Evolutionary conservation across 2,113 vertebrate species (phyloP).

Genomic region (Heterotilapia buettikoferi): DNA sequence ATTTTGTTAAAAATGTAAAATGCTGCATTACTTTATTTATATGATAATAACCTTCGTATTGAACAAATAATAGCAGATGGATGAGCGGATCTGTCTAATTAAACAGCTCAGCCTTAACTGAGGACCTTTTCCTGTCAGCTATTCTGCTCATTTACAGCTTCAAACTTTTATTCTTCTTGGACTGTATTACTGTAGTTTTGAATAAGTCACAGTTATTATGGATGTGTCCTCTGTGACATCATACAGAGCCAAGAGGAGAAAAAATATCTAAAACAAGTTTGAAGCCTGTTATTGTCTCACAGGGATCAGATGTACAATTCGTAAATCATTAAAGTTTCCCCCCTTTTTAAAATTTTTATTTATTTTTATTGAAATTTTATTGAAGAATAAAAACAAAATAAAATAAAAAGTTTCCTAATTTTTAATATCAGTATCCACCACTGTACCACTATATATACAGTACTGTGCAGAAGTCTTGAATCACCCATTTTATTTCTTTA

Average conservation of each 20-base stretch:
- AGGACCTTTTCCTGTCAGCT: background rate
- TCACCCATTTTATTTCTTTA: background rate
- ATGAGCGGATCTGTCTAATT: background rate
- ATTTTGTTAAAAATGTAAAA: background rate
- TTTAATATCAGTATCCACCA: background rate
- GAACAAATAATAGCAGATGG: background rate
- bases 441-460: background rate
- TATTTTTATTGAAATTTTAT: background rate
- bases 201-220: background rate
- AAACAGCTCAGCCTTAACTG: rapidly evolving
- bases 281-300: background rate
- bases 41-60: background rate
- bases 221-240: background rate
- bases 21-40: background rate
- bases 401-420: background rate
- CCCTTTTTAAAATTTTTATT: rapidly evolving
- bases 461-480: background rate
- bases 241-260: background rate
- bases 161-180: rapidly evolving
- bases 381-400: background rate
- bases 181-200: background rate
- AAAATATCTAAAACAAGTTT: background rate
- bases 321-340: rapidly evolving
- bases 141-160: background rate
- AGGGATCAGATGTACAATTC: background rate